Base-by-base conservation (phyloP, 2,113 vertebrate species). In the Lepisosteus oculatus region DNA sequence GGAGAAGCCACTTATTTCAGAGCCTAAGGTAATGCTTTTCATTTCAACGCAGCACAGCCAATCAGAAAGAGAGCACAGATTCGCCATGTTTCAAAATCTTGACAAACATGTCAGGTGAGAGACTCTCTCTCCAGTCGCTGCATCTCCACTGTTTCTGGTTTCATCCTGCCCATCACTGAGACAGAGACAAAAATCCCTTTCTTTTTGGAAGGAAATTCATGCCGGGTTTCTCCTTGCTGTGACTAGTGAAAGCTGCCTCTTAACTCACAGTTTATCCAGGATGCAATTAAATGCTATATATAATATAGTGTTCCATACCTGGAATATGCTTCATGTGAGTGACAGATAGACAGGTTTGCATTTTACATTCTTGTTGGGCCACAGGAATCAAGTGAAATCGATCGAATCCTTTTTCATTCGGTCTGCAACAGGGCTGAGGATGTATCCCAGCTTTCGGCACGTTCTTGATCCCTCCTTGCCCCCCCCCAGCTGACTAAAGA, bases 1-100 rank as follows among this genome's bases (percentile, higher is more conserved):
- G 66, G 66, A n/a, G 44, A 29, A 67, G n/a, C 66, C 66, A 55
- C 47, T 67, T 41, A 67, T 67, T 67, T 67, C 45, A 54, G 43
- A 17, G 66, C 66, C 66, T 41, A 2, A 12, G 66, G 66, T 11
- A n/a, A 43, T 55, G 15, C 6, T 7, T 47, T 51, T 66, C n/a
- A 6, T 8, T 2, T 4, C 66, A n/a, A 13, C 6, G 47, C 66
- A 11, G 7, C 15, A 17, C 14, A 51, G 14, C 15, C 45, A 54
- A 54, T 67, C 13, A 67, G n/a, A 55, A 55, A 9, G 44, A 55
- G 29, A 17, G 47, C 8, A 51, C 9, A 1, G 9, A 1, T 51
- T 9, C 47, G 47, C 47, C 47, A 3, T 29, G 8, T 55, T 8
- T 67, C 5, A 63, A 17, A 41, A 29, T 1, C 29, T 6, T 17